Conservation (phyloP, 2,113 vertebrate species). For the Hymenochirus boettgeri region DNA sequence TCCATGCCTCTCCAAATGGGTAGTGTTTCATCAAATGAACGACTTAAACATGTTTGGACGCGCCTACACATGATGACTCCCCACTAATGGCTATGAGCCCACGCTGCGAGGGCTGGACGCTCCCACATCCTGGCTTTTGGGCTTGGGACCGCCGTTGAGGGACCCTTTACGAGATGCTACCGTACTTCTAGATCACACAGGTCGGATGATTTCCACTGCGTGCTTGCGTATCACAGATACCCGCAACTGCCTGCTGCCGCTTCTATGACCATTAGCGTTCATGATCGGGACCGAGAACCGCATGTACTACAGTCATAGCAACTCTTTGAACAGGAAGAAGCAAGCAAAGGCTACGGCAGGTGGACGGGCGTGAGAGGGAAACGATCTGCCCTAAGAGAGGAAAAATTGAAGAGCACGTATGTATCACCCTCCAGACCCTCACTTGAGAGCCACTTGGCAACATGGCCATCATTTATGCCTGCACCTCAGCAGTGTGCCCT, state of each 20-base stretch:
- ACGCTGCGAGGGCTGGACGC: constrained; percentile 74
- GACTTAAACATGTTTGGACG: constrained; percentile 78
- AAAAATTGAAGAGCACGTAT: constrained; percentile 85
- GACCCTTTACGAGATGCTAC: constrained; percentile 76
- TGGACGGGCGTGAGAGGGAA: constrained; percentile 80
- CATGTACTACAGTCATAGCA: constrained; percentile 88
- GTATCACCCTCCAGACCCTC: constrained; percentile 84
- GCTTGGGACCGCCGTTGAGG: constrained; percentile 80
- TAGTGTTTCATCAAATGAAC: constrained; percentile 79
- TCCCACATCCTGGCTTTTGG: constrained; percentile 75
- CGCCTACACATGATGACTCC: constrained; percentile 83
- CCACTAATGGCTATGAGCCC: constrained; percentile 84
- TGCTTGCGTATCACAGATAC: constrained; percentile 75
- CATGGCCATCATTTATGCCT: constrained; percentile 82
- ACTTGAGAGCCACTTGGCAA: constrained; percentile 79
- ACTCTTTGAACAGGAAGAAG: constrained; percentile 78
- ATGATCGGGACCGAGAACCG: constrained; percentile 83
- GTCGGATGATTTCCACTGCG: constrained; percentile 83
- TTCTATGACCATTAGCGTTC: constrained; percentile 77
- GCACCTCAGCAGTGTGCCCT: constrained; percentile 82
- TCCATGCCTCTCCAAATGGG: constrained; percentile 75
- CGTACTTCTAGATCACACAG: constrained; percentile 83
- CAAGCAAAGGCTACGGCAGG: constrained; percentile 81
- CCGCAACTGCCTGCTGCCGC: constrained; percentile 51
- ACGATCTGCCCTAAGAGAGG: constrained; percentile 80